Percentiles rank a stretch among this genome's conserved stretches.
Conservation (phyloP, 2,113 vertebrate genomes). For the Sinosuthora webbiana region DNA sequence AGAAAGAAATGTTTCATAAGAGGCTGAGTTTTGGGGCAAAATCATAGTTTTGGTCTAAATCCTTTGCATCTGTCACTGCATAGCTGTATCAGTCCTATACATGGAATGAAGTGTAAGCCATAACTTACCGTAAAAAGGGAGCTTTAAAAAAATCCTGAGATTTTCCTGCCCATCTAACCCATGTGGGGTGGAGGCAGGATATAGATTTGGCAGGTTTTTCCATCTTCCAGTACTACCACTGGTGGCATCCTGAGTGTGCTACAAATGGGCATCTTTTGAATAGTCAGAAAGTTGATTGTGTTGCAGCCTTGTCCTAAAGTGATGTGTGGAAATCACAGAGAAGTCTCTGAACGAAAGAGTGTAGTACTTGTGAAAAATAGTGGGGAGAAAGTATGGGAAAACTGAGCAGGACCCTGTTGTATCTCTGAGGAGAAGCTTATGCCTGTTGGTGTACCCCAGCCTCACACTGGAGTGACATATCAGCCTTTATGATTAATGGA, state of each 20-base stretch:
- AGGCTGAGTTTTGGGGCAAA: not conserved
- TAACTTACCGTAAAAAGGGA: not conserved
- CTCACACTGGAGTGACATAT: not conserved
- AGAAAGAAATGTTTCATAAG: not conserved
- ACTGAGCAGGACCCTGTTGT: not conserved
- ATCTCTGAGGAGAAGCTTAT: not conserved
- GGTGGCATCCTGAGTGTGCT: not conserved
- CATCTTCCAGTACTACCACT: not conserved
- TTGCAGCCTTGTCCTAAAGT: not conserved
- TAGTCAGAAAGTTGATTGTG: not conserved
- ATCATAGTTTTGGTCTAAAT: not conserved
- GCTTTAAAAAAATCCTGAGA: rapidly evolving
- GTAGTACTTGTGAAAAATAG: not conserved
- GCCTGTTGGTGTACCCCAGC: not conserved
- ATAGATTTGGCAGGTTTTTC: not conserved
- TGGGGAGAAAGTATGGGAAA: not conserved
- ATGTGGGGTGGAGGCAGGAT: not conserved
- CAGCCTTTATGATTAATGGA: not conserved
- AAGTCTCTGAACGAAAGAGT: not conserved
- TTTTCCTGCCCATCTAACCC: not conserved
- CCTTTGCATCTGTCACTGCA: not conserved
- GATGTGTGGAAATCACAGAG: not conserved
- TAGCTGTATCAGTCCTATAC: not conserved
- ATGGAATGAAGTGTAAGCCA: not conserved
- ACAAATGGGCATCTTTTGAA: not conserved